Base-by-base conservation (phyloP, 2,888 invertebrate species). In the Scaptomyza reducta region DNA sequence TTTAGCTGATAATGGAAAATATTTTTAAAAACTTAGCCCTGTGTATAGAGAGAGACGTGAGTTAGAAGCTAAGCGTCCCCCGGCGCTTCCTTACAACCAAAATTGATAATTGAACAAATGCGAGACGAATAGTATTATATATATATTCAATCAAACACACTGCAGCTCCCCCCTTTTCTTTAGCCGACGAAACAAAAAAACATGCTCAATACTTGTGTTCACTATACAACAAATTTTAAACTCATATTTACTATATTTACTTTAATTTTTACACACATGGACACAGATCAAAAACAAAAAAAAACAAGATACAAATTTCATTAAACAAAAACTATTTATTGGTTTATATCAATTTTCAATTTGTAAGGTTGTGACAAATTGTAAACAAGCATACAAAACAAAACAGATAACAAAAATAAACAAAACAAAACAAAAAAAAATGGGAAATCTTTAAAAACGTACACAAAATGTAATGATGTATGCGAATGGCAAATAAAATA, bases 351-450 rank as follows among this genome's bases (percentile, higher is more conserved):
- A 86, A 90, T 89, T 91, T 91, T 91, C 91, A 91, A 91, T 91
- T 91, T 91, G 91, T 91, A 91, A 91, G 91, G 91, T 91, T 91
- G 91, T 91, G 91, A 85, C 84, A 85, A 91, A 91, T 90, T 91
- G 91, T 91, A 91, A 91, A 90, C 90, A 90, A 88, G 88, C 88
- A 88, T 79, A 87, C 81, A 86, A 82, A 74, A 83, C 59, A 70
- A 80, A 75, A 83, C 50, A 70, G 53, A 70, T 73, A 80, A 82
- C 68, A 33, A 54, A 64, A 61, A 50, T 64, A 72, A 60, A 61
- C 45, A 62, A 54, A 79, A 80, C 67, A 72, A 53, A 38, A 1
- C n/a, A n/a, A 61, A 47, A 79, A 81, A 72, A 71, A 79, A 75
- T 69, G 79, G 59, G 50, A 85, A 87, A 85, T 68, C 84, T 80